Percentiles rank a stretch among this genome's conserved stretches.
Evolutionary conservation across 2,113 vertebrate species (phyloP).

Genomic region (Tamias sibiricus): DNA sequence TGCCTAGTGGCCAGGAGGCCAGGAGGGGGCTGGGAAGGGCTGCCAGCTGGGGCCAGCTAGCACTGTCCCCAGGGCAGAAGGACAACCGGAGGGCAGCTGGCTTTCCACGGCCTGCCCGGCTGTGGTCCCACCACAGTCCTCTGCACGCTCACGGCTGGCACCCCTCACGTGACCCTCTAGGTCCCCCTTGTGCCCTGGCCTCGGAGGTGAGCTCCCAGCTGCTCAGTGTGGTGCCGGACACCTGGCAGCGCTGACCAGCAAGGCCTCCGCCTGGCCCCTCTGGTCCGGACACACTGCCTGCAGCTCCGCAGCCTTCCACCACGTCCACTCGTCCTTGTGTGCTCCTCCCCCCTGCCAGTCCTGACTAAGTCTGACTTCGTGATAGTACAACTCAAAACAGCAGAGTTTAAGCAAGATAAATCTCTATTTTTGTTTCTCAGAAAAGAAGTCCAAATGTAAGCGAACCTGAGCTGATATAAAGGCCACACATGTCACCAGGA

Average conservation of each 20-base stretch:
- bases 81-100: neutral
- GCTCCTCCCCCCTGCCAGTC: neutral
- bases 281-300: neutral
- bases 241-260: neutral
- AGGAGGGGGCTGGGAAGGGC: neutral
- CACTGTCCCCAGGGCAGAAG: neutral
- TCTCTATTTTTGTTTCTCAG: neutral
- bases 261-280: accelerated
- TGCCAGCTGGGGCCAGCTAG: neutral
- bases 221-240: neutral
- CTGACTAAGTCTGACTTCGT: no score
- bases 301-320: neutral
- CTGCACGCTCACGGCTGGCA: accelerated
- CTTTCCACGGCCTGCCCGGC: accelerated
- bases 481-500: neutral
- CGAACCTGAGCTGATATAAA: neutral
- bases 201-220: no score
- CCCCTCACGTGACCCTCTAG: accelerated
- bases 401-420: neutral
- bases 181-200: no score
- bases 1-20: neutral
- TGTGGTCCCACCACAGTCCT: neutral
- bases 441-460: neutral
- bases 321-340: neutral
- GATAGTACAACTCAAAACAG: neutral